Evolutionary conservation across 2,888 invertebrate species (phyloP), one percentile per base, ranked within the genome.

Genomic region (Xanthia togata): DNA sequence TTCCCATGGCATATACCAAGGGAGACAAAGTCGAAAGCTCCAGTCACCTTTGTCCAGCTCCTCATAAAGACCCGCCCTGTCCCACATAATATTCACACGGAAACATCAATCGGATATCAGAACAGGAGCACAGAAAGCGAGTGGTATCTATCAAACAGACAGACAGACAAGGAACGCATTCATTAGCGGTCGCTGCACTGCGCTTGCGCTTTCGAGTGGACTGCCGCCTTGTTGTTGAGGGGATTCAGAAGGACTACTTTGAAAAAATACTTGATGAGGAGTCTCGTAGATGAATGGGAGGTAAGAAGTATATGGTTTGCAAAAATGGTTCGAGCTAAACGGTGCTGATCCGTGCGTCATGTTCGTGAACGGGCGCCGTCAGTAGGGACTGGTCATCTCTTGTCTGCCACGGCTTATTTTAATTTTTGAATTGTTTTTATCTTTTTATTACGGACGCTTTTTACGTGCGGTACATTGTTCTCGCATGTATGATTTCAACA

Each of bases 161-260:
- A 73, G 84, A 89, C 88, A 85, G 69, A 90, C 91, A 91, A 88
- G 85, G 84, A 81, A 60, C 73, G 87, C 89, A 90, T 92, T 92
- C 91, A 92, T 91, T 83, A 86, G 84, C 89, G 91, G 91, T 89
- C 91, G 89, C 78, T 90, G 91, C 91, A 89, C 91, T 78, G 86
- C 82, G 85, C 86, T 76, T 87, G 87, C 86, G 88, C 79, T 87
- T 79, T 89, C 89, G 87, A 90, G 90, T 87, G 83, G 69, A 84
- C 78, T 70, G 81, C 87, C 81, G 73, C 63, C 69, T 26, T 64
- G 4, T 20, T 70, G 47, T 0, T 35, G 17, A 14, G n/a, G 44
- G 2, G 1, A 0, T 5, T 50, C 74, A 83, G 86, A 85, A 83
- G 86, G 69, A 35, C 53, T 57, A 62, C 12, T 73, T 31, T 41